Evolutionary conservation across 2,888 invertebrate genomes (phyloP).

Genomic region (Scaptomyza cyrtandrae): DNA sequence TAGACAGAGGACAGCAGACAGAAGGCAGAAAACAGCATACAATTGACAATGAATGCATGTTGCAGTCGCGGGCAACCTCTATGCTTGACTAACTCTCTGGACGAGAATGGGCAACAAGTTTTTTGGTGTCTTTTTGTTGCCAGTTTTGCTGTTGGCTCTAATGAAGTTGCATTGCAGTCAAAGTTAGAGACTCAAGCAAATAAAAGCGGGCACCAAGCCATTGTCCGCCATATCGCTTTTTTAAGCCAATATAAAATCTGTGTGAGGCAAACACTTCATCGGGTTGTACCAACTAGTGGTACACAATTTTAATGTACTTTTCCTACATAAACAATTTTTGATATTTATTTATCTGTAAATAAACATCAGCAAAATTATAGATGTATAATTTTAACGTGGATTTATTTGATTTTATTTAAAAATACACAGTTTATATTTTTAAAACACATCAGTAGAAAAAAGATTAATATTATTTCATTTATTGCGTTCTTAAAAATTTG

Average conservation of each 20-base stretch:
- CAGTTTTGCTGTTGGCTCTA: conserved; percentile 49
- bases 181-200: conserved; percentile 28
- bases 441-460: no score
- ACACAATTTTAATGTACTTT: not conserved
- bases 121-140: conserved; percentile 19
- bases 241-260: not conserved
- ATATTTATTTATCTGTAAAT: not conserved
- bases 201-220: conserved; percentile 29
- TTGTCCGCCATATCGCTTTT: conserved; percentile 12
- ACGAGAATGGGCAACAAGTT: conserved; percentile 44
- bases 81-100: conserved; percentile 67
- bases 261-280: not conserved
- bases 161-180: conserved; percentile 67
- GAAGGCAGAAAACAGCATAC: conserved; percentile 33
- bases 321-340: not conserved
- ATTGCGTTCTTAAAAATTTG: no score
- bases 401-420: no score
- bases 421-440: no score
- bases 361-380: no score
- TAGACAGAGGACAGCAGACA: conserved; percentile 37
- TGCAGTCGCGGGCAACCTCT: conserved; percentile 18
- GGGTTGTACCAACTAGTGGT: not conserved
- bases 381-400: no score
- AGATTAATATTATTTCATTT: no score
- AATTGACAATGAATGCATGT: conserved; percentile 31